These are phyloP conservation scores for Sialis lutaria DNA, from an alignment of 2,888 invertebrate genomes.

Conservation along the genomic window DNA sequence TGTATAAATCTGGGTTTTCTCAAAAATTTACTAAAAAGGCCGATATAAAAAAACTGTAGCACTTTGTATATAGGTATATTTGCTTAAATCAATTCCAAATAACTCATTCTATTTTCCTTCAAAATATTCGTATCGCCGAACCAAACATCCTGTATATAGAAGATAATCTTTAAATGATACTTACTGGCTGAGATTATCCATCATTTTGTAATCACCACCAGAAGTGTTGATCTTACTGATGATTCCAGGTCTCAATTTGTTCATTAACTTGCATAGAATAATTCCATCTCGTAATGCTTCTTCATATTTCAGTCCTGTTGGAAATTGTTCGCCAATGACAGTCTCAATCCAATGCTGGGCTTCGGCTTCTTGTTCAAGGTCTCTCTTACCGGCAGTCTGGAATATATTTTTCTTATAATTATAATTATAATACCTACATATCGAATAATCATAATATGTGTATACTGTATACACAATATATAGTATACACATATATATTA, in stretches of 20 bases:
- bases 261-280: conserved; percentile 77
- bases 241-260: conserved; percentile 68
- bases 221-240: conserved; percentile 68
- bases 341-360: conserved; percentile 76
- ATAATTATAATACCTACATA: background rate
- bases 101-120: too few relatives aligned
- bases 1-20: too few relatives aligned
- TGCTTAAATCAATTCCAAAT: too few relatives aligned
- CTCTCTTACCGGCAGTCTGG: conserved; percentile 67
- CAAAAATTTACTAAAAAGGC: too few relatives aligned
- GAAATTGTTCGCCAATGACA: conserved; percentile 62
- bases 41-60: too few relatives aligned
- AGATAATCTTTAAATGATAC: conserved; percentile 20
- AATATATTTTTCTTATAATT: conserved; percentile 18
- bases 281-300: conserved; percentile 68
- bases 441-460: background rate
- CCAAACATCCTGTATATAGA: too few relatives aligned
- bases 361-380: conserved; percentile 60
- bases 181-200: conserved; percentile 89
- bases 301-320: conserved; percentile 53
- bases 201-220: conserved; percentile 86
- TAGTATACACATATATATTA: too few relatives aligned
- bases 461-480: too few relatives aligned
- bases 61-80: too few relatives aligned
- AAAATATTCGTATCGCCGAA: too few relatives aligned